phyloP scores from a whole-genome alignment of 2,888 invertebrate genomes.

The Thymelicus acteon region DNA sequence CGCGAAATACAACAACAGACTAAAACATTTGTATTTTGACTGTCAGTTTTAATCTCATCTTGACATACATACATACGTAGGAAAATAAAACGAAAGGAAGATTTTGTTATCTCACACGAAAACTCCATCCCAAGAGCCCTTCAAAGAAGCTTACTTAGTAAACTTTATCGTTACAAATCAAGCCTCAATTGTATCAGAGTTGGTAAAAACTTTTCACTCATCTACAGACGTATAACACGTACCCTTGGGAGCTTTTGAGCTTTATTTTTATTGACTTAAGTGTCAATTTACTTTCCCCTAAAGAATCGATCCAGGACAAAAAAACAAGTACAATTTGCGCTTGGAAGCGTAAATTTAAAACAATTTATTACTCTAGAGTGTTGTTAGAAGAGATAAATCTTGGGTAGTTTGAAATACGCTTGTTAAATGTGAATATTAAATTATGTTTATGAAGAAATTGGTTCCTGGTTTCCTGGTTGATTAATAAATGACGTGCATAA shows the following conservation, averaged over 20 bases:
- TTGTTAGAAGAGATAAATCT: background rate
- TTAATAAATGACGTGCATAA: too few species aligned
- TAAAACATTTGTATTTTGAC: too few species aligned
- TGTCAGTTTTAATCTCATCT: too few species aligned
- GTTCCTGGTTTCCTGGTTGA: too few species aligned
- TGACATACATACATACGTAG: too few species aligned
- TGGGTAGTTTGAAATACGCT: background rate
- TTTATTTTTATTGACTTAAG: constrained; percentile 33
- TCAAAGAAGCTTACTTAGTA: constrained; percentile 3
- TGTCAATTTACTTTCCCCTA: constrained; percentile 32
- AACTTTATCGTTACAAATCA: constrained; percentile 20
- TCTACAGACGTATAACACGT: constrained; percentile 16
- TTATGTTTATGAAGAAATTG: constrained; percentile 22
- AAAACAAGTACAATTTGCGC: background rate
- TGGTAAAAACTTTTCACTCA: constrained; percentile 22
- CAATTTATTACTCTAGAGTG: background rate
- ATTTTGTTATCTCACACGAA: background rate
- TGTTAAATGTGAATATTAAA: constrained; percentile 14
- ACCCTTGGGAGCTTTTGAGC: constrained; percentile 18
- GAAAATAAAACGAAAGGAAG: background rate
- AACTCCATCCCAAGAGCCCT: background rate
- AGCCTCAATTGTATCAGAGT: constrained; percentile 17
- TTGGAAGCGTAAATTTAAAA: background rate
- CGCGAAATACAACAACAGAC: too few species aligned
- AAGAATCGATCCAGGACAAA: constrained; percentile 12